These are phyloP conservation scores for Ophion obscuratus DNA, from an alignment of 2,888 invertebrate species.

Conservation along the genomic window DNA sequence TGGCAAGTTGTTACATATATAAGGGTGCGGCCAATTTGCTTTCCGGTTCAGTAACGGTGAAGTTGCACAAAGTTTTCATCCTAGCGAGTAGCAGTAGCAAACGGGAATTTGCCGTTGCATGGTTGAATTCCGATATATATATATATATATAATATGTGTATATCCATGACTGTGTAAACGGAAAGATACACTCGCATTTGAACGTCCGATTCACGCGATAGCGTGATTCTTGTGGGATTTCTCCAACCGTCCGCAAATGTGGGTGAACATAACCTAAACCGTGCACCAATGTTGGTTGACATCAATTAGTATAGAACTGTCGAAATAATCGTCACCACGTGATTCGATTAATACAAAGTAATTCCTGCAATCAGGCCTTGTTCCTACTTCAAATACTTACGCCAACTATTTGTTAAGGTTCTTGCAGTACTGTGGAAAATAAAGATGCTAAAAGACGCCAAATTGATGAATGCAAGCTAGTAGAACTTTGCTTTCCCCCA, in stretches of 20 bases:
- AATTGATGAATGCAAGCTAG: background rate
- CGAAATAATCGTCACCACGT: no score
- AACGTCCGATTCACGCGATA: constrained; percentile 10
- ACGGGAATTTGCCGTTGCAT: background rate
- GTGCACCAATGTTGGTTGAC: background rate
- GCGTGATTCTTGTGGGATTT: background rate
- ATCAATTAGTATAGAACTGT: background rate
- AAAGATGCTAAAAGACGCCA: background rate
- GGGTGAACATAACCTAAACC: background rate
- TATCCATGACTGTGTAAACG: background rate
- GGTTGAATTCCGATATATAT: background rate
- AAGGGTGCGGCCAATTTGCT: constrained; percentile 31
- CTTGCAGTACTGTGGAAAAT: background rate
- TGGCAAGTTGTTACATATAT: constrained; percentile 24
- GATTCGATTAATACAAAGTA: background rate
- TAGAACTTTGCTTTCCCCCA: no score
- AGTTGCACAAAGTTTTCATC: background rate
- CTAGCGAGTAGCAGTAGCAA: background rate
- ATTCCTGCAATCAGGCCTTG: background rate
- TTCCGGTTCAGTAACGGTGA: background rate
- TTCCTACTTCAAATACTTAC: background rate
- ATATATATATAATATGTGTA: background rate
- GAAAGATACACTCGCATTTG: background rate
- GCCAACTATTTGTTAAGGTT: background rate
- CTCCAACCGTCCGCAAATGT: background rate